A percentile compares a stretch with the other conserved stretches of the same genome.
phyloP scores from a whole-genome alignment of 2,113 vertebrate genomes.

The Campylomormyrus tamandua region DNA sequence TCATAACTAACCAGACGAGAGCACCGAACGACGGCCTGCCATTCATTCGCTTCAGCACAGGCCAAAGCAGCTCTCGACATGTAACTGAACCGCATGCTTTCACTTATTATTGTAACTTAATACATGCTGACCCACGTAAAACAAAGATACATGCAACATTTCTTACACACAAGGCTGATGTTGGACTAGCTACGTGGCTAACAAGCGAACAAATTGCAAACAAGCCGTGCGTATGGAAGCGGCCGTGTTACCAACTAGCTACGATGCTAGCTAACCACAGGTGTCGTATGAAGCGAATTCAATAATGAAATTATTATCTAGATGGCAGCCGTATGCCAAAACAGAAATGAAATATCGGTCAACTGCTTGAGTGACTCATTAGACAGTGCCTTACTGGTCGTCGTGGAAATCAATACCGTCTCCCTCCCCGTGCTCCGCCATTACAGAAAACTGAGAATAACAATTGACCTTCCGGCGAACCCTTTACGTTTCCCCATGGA shows the following conservation, averaged over 20 bases:
- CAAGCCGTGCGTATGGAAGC: not conserved
- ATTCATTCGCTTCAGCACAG: constrained; percentile 16
- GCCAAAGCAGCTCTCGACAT: not conserved
- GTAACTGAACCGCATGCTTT: not conserved
- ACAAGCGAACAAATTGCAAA: not conserved
- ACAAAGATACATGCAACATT: not conserved
- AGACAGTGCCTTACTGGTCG: constrained; percentile 54
- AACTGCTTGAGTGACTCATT: not conserved
- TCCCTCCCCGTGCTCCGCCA: constrained; percentile 67
- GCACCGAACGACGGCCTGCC: not conserved
- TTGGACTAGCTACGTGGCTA: not conserved
- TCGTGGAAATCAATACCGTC: constrained; percentile 60
- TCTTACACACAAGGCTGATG: not conserved
- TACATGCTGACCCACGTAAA: not conserved
- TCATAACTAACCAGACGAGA: not conserved
- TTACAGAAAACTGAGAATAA: constrained; percentile 53
- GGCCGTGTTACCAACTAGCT: not conserved
- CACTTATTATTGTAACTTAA: not conserved
- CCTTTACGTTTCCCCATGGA: constrained; percentile 21
- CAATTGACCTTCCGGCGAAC: constrained; percentile 51
- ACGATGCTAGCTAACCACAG: not conserved
- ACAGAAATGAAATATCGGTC: not conserved
- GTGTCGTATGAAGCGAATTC: not conserved
- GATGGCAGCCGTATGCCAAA: not conserved
- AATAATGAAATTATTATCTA: not conserved